Conservation (phyloP, 2,888 invertebrate species). For the Dynastes grantii region DNA sequence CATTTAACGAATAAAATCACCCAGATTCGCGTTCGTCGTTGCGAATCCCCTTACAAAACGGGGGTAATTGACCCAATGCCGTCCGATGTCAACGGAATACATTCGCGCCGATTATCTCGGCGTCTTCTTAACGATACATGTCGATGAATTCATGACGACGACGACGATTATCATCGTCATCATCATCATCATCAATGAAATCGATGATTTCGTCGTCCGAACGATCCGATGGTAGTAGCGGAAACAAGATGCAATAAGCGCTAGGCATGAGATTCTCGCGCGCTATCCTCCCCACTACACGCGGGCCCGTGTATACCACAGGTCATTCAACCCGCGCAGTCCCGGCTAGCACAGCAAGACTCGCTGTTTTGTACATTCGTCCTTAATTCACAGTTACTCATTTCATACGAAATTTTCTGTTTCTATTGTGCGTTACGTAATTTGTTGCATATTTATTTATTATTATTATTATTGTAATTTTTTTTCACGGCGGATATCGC, state of each 20-base stretch:
- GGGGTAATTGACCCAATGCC: conserved; percentile 2
- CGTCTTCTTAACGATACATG: background rate
- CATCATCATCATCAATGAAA: conserved; percentile 58
- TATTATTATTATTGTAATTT: background rate
- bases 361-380: conserved; percentile 65
- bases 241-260: conserved; percentile 70
- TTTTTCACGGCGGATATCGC: background rate
- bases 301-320: conserved; percentile 61
- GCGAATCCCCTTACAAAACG: background rate
- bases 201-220: conserved; percentile 56
- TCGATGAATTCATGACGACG: too few species aligned
- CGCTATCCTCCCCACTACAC: conserved; percentile 53
- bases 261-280: conserved; percentile 68
- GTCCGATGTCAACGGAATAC: conserved; percentile 1
- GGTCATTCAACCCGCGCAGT: conserved; percentile 71
- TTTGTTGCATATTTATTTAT: conserved; percentile 45
- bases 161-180: conserved; percentile 7
- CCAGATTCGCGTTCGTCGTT: background rate
- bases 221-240: conserved; percentile 66
- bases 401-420: conserved; percentile 62
- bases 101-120: background rate
- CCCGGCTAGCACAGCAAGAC: conserved; percentile 67
- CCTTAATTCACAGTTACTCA: conserved; percentile 67
- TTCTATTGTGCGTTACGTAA: conserved; percentile 57
- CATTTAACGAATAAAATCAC: background rate